A percentile compares a stretch with the other conserved stretches of the same genome.
These are phyloP conservation scores for Agapornis roseicollis DNA, from an alignment of 2,113 vertebrate species.

Conservation along the genomic window DNA sequence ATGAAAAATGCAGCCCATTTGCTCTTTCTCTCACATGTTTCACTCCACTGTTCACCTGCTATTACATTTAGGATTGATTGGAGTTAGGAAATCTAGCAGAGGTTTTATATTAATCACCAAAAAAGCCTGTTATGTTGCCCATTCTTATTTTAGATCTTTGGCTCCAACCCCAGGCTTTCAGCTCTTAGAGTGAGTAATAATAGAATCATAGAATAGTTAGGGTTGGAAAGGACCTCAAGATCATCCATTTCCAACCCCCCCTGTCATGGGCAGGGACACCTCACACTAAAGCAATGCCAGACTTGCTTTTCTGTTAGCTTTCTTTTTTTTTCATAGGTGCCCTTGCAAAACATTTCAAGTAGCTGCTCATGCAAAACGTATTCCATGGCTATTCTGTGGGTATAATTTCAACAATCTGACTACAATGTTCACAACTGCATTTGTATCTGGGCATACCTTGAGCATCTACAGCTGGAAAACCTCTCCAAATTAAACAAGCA, in stretches of 20 bases:
- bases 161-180: not conserved
- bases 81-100: not conserved
- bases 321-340: not conserved
- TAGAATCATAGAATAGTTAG: no score
- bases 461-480: not conserved
- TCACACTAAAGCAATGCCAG: not conserved
- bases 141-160: conserved; percentile 39
- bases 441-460: not conserved
- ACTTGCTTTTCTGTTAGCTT: not conserved
- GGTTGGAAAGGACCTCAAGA: no score
- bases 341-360: not conserved
- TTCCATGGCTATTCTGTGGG: not conserved
- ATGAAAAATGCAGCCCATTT: not conserved
- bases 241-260: no score
- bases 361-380: not conserved
- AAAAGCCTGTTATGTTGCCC: not conserved
- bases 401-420: not conserved
- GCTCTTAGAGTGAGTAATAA: not conserved
- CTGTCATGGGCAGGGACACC: no score
- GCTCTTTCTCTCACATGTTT: not conserved
- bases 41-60: not conserved
- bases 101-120: not conserved
- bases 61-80: not conserved
- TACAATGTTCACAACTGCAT: not conserved
- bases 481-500: not conserved